A percentile compares a stretch with the other conserved stretches of the same genome.
Conservation (phyloP, 2,888 invertebrate genomes). For the Ellobium chinense region DNA sequence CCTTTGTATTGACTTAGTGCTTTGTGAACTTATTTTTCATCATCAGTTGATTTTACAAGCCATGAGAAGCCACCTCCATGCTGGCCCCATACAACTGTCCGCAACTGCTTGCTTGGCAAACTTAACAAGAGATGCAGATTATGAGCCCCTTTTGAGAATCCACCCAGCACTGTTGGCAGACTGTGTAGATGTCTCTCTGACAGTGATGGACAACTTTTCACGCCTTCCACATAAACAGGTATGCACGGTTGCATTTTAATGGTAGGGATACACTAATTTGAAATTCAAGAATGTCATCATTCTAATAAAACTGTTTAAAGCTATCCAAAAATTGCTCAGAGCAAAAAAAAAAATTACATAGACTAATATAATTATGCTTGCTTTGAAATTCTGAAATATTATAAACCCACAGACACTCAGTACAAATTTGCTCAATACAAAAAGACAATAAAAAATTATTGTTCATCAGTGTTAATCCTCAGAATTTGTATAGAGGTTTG, state of each 20-base stretch:
- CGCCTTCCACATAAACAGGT: slow-evolving; percentile 84
- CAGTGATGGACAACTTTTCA: slow-evolving; percentile 86
- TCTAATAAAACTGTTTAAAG: too few species aligned
- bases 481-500: background rate
- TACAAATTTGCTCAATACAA: too few species aligned
- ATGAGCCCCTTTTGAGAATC: slow-evolving; percentile 83
- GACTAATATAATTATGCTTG: too few species aligned
- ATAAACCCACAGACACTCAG: too few species aligned
- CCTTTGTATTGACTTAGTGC: too few species aligned
- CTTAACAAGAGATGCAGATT: slow-evolving; percentile 84
- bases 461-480: background rate
- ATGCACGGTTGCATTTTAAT: slow-evolving; percentile 14
- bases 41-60: slow-evolving; percentile 76
- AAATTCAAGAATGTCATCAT: too few species aligned
- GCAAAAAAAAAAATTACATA: too few species aligned
- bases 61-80: slow-evolving; percentile 77
- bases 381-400: too few species aligned
- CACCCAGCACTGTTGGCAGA: slow-evolving; percentile 84
- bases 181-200: slow-evolving; percentile 84
- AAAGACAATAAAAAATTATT: too few species aligned
- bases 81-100: slow-evolving; percentile 86
- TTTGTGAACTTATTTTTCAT: background rate
- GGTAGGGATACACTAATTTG: too few species aligned
- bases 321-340: too few species aligned
- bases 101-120: slow-evolving; percentile 88